Percentiles rank a stretch among this genome's conserved stretches.
Evolutionary conservation across 1,140 invertebrate genomes (phyloP).

Genomic region (Lasaia peninsularis): DNA sequence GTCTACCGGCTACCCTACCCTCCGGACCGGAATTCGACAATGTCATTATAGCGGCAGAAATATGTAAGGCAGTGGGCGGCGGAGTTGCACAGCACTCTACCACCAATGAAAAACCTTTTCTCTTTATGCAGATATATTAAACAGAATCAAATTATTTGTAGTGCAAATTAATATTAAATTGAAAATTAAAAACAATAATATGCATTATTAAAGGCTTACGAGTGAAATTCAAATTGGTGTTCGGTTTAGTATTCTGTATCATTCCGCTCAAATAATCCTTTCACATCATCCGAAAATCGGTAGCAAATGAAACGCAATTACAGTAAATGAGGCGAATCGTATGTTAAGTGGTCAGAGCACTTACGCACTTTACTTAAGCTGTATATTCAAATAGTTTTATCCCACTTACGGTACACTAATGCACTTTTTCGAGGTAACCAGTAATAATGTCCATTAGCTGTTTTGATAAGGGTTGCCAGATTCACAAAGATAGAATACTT

Average conservation of each 20-base stretch:
- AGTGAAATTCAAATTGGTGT: conserved; percentile 28
- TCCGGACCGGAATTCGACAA: too few species aligned
- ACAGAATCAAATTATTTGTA: background rate
- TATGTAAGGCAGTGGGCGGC: too few species aligned
- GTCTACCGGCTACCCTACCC: too few species aligned
- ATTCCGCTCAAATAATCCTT: conserved; percentile 11
- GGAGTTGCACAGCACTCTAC: too few species aligned
- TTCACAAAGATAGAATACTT: too few species aligned
- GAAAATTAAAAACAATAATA: conserved; percentile 34
- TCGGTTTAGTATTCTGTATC: conserved; percentile 17
- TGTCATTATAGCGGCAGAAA: too few species aligned
- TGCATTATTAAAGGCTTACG: conserved; percentile 23
- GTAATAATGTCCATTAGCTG: conserved; percentile 67
- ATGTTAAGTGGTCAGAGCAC: conserved; percentile 50
- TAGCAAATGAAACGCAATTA: conserved; percentile 10
- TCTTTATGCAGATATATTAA: background rate
- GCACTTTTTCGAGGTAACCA: conserved; percentile 63
- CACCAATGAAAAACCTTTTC: too few species aligned
- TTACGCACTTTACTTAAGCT: conserved; percentile 59
- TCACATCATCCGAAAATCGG: conserved; percentile 17
- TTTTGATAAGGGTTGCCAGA: conserved; percentile 12
- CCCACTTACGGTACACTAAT: conserved; percentile 64
- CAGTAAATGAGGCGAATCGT: background rate
- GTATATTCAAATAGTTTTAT: conserved; percentile 72
- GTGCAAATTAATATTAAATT: conserved; percentile 24